phyloP scores from a whole-genome alignment of 1,140 invertebrate species.

The Dendroctonus ponderosae region DNA sequence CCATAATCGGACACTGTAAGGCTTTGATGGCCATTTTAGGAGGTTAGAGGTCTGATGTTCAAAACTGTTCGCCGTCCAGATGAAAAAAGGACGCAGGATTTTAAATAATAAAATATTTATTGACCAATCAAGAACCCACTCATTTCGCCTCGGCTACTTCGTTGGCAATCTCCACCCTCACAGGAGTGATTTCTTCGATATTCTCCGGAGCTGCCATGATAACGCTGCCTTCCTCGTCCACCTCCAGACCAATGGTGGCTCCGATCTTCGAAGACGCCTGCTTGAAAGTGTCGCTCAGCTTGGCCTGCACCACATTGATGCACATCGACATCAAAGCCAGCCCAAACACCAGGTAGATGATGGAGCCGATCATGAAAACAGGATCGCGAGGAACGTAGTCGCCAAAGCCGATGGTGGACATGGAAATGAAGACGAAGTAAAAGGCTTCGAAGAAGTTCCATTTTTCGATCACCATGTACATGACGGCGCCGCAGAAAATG shows the following conservation, averaged over 20 bases:
- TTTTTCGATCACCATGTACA: slow-evolving; percentile 74
- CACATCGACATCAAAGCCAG: slow-evolving; percentile 94
- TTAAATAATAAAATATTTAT: no score
- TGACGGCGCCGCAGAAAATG: slow-evolving; percentile 77
- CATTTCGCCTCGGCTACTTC: no score
- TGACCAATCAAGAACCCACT: no score
- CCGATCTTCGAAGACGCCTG: slow-evolving; percentile 82
- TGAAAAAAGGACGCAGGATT: no score
- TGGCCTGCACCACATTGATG: slow-evolving; percentile 93
- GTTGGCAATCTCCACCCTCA: background rate
- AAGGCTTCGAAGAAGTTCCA: slow-evolving; percentile 88
- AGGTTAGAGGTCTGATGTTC: no score
- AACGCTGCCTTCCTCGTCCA: slow-evolving; percentile 62
- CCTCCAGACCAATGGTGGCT: slow-evolving; percentile 77
- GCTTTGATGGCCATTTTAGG: no score
- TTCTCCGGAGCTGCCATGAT: slow-evolving; percentile 9
- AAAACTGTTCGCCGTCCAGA: no score
- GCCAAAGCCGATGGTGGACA: slow-evolving; percentile 91
- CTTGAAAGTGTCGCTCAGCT: slow-evolving; percentile 77
- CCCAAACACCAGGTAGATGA: slow-evolving; percentile 91
- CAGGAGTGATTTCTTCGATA: slow-evolving; percentile 13
- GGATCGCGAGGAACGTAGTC: slow-evolving; percentile 87
- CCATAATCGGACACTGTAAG: no score
- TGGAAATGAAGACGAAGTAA: slow-evolving; percentile 93
- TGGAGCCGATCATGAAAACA: slow-evolving; percentile 88